These are phyloP conservation scores for Trematomus loennbergii DNA, from an alignment of 2,113 vertebrate genomes.

Conservation along the genomic window DNA sequence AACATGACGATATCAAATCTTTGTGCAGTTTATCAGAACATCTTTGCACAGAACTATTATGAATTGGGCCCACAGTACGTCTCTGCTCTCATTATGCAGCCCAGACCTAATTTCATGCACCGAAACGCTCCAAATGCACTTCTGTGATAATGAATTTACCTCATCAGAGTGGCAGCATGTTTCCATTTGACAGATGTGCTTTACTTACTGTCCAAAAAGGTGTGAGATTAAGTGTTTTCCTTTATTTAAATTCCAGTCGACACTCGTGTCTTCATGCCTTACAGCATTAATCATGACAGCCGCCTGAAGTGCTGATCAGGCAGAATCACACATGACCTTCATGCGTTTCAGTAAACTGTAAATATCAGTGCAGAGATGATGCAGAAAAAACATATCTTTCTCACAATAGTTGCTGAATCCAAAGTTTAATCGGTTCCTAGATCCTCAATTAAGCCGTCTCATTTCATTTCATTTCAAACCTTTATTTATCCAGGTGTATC, in stretches of 20 bases:
- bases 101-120: background rate
- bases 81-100: background rate
- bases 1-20: too few relatives aligned
- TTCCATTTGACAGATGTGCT: background rate
- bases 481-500: too few relatives aligned
- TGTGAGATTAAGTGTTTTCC: background rate
- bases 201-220: background rate
- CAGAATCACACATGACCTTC: constrained; percentile 49
- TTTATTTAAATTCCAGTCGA: constrained; percentile 39
- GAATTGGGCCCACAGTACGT: too few relatives aligned
- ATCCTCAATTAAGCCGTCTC: constrained; percentile 7
- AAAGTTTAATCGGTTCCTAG: background rate
- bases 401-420: background rate
- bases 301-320: constrained; percentile 48
- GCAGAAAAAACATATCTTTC: too few relatives aligned
- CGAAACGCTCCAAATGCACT: background rate
- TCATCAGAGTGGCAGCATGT: background rate
- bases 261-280: constrained; percentile 36
- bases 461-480: too few relatives aligned
- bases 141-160: background rate
- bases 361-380: constrained; percentile 4
- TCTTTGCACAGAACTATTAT: too few relatives aligned
- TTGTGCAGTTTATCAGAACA: too few relatives aligned
- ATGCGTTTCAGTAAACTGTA: constrained; percentile 7
- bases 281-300: constrained; percentile 59